These are phyloP conservation scores for Corydoras maculifer DNA, from an alignment of 2,113 vertebrate species.

Conservation along the genomic window DNA sequence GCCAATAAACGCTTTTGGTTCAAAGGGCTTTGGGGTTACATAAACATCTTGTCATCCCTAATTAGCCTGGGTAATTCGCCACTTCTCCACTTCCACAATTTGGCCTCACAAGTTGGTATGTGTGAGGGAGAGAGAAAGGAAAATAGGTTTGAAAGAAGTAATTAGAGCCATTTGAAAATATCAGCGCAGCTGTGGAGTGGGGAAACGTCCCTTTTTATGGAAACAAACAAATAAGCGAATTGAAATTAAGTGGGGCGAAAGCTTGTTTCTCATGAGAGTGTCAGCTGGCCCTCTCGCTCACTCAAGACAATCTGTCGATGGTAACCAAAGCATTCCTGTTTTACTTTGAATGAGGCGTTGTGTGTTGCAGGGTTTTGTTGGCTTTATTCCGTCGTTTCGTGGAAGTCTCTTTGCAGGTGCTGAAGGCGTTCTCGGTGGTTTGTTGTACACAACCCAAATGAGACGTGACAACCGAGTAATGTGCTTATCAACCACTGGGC, in stretches of 20 bases:
- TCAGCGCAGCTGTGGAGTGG: not conserved
- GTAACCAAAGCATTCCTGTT: constrained; percentile 43
- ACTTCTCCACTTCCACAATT: constrained; percentile 35
- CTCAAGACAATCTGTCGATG: constrained; percentile 18
- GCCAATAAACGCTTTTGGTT: constrained; percentile 66
- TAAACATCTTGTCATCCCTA: constrained; percentile 70
- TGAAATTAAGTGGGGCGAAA: constrained; percentile 49
- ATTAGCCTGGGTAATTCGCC: constrained; percentile 55
- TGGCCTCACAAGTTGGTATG: constrained; percentile 29
- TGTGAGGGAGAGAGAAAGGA: constrained; percentile 13
- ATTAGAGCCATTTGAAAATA: constrained; percentile 40
- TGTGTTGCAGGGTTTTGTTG: not conserved
- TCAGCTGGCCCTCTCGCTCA: constrained; percentile 44
- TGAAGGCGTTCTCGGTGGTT: constrained; percentile 11
- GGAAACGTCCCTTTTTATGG: constrained; percentile 19
- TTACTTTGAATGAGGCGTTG: constrained; percentile 47
- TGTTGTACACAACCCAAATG: not conserved
- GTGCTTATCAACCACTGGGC: not conserved
- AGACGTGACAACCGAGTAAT: not conserved
- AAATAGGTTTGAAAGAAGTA: constrained; percentile 32
- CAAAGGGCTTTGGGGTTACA: constrained; percentile 68
- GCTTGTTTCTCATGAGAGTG: constrained; percentile 34
- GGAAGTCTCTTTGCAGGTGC: constrained; percentile 17
- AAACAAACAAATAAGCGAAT: constrained; percentile 53
- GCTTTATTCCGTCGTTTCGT: constrained; percentile 8